Percentiles rank a stretch among this genome's conserved stretches.
Evolutionary conservation across 1,140 invertebrate genomes (phyloP).

Genomic region (Bilobella aurantiaca): DNA sequence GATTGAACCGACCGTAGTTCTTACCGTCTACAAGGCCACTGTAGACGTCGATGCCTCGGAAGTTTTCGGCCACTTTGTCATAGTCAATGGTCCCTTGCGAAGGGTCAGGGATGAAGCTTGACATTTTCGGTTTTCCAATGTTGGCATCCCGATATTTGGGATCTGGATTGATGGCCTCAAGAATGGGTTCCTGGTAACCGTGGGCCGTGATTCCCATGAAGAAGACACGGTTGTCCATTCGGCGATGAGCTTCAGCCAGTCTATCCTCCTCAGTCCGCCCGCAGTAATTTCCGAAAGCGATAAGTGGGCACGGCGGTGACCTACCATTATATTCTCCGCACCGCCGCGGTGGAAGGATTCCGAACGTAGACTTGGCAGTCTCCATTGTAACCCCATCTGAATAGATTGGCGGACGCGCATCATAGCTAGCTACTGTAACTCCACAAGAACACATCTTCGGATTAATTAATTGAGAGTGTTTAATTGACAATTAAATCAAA

Average conservation of each 20-base stretch:
- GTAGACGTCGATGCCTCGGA: constrained; percentile 26
- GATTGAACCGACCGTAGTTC: constrained; percentile 24
- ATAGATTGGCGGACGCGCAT: background rate
- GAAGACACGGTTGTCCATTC: constrained; percentile 17
- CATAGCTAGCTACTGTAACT: background rate
- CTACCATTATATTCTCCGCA: background rate
- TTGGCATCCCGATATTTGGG: constrained; percentile 10
- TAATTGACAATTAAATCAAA: no score
- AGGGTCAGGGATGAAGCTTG: constrained; percentile 18
- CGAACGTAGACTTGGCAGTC: background rate
- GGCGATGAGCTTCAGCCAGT: constrained; percentile 11
- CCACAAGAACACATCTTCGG: background rate
- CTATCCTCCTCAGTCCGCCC: constrained; percentile 3
- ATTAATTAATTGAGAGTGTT: no score
- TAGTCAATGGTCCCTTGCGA: constrained; percentile 9
- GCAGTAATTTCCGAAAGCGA: constrained; percentile 11
- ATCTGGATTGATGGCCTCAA: constrained; percentile 24
- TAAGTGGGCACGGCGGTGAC: background rate
- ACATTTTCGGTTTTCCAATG: constrained; percentile 12
- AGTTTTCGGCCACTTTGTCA: constrained; percentile 25
- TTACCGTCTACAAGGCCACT: constrained; percentile 27
- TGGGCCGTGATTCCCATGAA: constrained; percentile 22
- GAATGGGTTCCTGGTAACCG: constrained; percentile 28
- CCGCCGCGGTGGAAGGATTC: background rate
- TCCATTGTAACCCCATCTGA: background rate